These are phyloP conservation scores for Malacoctenus gilli DNA, from an alignment of 2,797 vertebrate genomes.

Conservation along the genomic window DNA sequence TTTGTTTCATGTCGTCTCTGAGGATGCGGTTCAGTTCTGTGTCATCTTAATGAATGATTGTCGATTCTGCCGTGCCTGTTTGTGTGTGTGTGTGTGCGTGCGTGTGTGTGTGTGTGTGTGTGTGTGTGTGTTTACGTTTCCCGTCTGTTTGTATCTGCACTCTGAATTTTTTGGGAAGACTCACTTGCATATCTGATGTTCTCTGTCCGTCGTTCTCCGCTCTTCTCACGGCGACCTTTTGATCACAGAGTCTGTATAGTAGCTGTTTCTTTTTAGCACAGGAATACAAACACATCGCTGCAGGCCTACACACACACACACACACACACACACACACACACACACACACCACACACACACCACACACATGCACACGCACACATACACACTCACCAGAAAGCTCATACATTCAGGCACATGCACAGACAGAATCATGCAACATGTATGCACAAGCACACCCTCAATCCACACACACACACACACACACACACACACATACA, in stretches of 20 bases:
- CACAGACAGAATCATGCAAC: too few species aligned
- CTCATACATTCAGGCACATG: slow-evolving; percentile 7
- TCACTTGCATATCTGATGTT: slow-evolving; percentile 66
- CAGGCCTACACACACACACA: background rate
- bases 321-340: slow-evolving; percentile 4
- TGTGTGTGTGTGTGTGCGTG: slow-evolving; percentile 55
- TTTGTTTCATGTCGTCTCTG: slow-evolving; percentile 61
- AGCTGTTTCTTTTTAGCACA: slow-evolving; percentile 54
- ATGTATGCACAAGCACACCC: slow-evolving; percentile 1
- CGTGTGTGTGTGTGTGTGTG: slow-evolving; percentile 63
- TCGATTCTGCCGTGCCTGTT: slow-evolving; percentile 78
- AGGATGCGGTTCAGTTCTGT: slow-evolving; percentile 61
- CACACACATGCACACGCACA: slow-evolving; percentile 2
- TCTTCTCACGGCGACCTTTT: slow-evolving; percentile 26
- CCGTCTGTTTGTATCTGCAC: slow-evolving; percentile 81
- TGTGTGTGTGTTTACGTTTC: too few species aligned
- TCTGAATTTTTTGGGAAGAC: slow-evolving; percentile 60
- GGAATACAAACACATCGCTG: slow-evolving; percentile 31
- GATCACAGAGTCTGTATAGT: slow-evolving; percentile 72
- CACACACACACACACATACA: slow-evolving; percentile 11
- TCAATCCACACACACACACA: slow-evolving; percentile 2
- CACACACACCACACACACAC: background rate
- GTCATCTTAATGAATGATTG: slow-evolving; percentile 77
- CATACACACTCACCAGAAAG: background rate
- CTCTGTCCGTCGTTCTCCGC: slow-evolving; percentile 59